Evolutionary conservation across 2,113 vertebrate species (phyloP).

Genomic region (Apistogramma diplotaenia): DNA sequence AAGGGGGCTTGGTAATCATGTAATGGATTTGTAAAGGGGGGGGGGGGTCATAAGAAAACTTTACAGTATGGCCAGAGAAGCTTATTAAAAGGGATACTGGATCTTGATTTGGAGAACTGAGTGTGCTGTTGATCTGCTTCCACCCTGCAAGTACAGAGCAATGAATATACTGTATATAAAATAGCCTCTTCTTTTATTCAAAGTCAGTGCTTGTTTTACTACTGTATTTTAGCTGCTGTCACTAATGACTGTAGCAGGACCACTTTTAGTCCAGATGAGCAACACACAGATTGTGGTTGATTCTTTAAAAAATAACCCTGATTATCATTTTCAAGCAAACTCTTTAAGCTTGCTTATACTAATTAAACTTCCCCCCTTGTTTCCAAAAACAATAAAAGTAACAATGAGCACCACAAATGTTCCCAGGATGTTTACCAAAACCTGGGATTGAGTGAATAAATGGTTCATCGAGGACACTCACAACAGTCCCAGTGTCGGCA

Average conservation of each 20-base stretch:
- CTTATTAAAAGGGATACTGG: not conserved
- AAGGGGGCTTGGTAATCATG: not conserved
- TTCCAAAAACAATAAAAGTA: no score
- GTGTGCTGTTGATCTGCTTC: not conserved
- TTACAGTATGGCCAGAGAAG: not conserved
- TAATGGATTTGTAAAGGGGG: not conserved
- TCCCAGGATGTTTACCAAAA: not conserved
- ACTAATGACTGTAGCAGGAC: constrained; percentile 43
- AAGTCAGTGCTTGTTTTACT: constrained; percentile 39
- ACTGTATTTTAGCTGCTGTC: constrained; percentile 30
- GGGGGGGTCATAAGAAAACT: not conserved
- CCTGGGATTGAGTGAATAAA: not conserved
- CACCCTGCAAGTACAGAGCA: not conserved
- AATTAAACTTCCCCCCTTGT: not conserved
- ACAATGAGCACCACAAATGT: not conserved
- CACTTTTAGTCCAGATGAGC: constrained; percentile 50
- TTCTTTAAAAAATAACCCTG: no score
- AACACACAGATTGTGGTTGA: constrained; percentile 20
- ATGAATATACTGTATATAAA: constrained; percentile 16
- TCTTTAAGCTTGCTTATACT: not conserved
- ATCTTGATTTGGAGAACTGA: not conserved
- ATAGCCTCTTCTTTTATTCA: not conserved
- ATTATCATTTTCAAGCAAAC: not conserved
- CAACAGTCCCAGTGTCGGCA: not conserved
- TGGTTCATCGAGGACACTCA: not conserved